These are phyloP conservation scores for Notamacropus eugenii DNA, from an alignment of 2,797 vertebrate species.

Conservation along the genomic window DNA sequence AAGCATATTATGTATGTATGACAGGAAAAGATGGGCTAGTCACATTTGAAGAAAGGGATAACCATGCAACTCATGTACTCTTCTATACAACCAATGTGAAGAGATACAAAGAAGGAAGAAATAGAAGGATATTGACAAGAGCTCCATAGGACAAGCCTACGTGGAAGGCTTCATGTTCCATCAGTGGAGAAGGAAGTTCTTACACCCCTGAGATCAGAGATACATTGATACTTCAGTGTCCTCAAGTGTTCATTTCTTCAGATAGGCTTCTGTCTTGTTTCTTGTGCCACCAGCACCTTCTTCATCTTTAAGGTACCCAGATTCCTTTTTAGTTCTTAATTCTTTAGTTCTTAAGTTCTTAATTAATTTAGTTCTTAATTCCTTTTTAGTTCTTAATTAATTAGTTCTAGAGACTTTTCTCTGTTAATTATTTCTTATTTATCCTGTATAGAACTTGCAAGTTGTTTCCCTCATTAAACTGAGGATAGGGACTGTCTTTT, in stretches of 20 bases:
- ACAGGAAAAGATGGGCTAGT: not conserved
- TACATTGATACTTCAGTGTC: not conserved
- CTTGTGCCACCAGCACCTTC: not conserved
- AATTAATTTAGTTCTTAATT: not conserved
- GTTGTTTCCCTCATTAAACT: not conserved
- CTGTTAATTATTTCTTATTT: not conserved
- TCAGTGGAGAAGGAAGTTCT: not conserved
- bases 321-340: not conserved
- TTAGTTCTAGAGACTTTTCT: not conserved
- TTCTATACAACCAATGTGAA: not conserved
- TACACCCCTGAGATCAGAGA: not conserved
- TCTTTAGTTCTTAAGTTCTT: not conserved
- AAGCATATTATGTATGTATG: not conserved
- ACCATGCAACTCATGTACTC: not conserved
- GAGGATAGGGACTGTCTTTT: not conserved
- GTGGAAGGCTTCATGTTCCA: not conserved
- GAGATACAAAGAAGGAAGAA: not conserved
- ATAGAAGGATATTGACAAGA: not conserved
- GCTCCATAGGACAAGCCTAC: not conserved
- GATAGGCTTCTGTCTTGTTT: not conserved
- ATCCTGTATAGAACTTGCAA: not conserved
- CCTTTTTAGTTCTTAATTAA: not conserved
- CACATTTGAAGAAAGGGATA: not conserved
- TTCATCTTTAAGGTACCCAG: not conserved
- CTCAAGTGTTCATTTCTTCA: not conserved